These are phyloP conservation scores for Neopelma chrysocephalum DNA, from an alignment of 2,797 vertebrate genomes.

Conservation along the genomic window DNA sequence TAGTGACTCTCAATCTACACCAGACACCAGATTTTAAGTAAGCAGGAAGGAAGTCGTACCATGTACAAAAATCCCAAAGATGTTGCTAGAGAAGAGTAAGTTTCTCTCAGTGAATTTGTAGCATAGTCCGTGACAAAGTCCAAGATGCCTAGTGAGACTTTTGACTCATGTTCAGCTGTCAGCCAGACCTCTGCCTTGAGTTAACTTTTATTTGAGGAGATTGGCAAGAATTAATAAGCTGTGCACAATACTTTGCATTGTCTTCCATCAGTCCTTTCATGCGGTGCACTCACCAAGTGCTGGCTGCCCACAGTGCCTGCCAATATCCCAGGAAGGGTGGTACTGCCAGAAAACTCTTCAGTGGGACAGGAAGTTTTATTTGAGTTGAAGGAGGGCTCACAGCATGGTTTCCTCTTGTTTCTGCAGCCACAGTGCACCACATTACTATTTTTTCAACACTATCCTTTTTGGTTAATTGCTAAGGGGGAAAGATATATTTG, in stretches of 20 bases:
- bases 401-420: slow-evolving; percentile 5
- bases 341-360: not conserved
- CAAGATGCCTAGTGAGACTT: not conserved
- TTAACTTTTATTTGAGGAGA: not conserved
- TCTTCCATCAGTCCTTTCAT: not conserved
- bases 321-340: not conserved
- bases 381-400: not conserved
- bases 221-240: not conserved
- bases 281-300: accelerated
- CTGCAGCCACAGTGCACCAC: not conserved
- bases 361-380: not conserved
- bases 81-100: not conserved
- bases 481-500: not conserved
- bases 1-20: not conserved
- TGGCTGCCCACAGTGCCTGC: not conserved
- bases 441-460: not conserved
- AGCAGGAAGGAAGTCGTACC: not conserved
- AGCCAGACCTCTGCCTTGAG: not conserved
- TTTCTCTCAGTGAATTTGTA: not conserved
- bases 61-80: not conserved
- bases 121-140: not conserved
- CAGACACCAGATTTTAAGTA: not conserved
- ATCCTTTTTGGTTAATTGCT: not conserved
- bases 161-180: not conserved
- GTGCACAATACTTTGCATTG: not conserved